Evolutionary conservation across 2,888 invertebrate genomes (phyloP).

Genomic region (Scaptodrosophila latifasciaeformis): DNA sequence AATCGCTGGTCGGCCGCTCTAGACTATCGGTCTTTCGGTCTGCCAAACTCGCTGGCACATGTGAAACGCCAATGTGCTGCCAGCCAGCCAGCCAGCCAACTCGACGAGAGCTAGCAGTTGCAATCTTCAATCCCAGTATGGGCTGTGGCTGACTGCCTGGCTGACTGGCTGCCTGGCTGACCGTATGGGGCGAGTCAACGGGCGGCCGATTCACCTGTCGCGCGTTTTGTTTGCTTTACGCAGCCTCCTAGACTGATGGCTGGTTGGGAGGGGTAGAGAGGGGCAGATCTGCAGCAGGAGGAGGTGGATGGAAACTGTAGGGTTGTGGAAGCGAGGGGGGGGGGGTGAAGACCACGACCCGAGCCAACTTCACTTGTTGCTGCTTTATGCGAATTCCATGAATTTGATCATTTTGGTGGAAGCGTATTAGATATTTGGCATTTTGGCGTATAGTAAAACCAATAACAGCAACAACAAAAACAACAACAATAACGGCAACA

Average conservation of each 20-base stretch:
- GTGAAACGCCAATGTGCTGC: constrained; percentile 33
- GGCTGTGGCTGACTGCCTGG: constrained; percentile 3
- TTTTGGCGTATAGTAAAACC: constrained; percentile 45
- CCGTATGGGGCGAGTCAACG: constrained; percentile 62
- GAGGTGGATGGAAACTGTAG: constrained; percentile 33
- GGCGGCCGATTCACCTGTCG: constrained; percentile 69
- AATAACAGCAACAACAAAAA: constrained; percentile 11
- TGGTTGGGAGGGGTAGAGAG: not conserved
- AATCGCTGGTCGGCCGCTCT: constrained; percentile 4
- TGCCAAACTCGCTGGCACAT: constrained; percentile 41
- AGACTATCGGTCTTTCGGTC: constrained; percentile 1
- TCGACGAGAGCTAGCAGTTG: constrained; percentile 1
- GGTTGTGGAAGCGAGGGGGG: not conserved
- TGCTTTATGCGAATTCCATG: constrained; percentile 65
- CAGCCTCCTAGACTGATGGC: constrained; percentile 23
- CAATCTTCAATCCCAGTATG: constrained; percentile 2
- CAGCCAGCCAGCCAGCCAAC: too few relatives aligned
- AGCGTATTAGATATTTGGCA: constrained; percentile 66
- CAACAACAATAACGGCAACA: constrained; percentile 20
- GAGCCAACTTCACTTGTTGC: constrained; percentile 23
- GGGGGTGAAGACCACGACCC: constrained; percentile 17
- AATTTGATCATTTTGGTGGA: constrained; percentile 67
- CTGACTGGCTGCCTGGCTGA: too few relatives aligned
- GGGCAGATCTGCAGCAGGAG: constrained; percentile 26
- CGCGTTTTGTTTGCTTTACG: constrained; percentile 61